Evolutionary conservation across 1,140 invertebrate species (phyloP), one percentile per base, ranked within the genome.

Genomic region (Globodera ellingtonae): DNA sequence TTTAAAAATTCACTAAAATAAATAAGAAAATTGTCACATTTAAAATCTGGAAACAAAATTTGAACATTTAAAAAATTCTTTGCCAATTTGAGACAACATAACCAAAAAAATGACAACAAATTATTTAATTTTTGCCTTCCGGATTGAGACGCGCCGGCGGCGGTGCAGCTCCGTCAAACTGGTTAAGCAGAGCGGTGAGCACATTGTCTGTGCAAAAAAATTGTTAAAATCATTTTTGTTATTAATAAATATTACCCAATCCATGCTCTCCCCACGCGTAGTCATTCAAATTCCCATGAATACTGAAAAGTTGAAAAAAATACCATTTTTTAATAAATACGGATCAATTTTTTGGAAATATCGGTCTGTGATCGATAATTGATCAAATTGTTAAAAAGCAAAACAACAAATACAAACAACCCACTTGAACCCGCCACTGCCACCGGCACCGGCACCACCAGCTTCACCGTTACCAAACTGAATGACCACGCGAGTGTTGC

Each of bases 211-310:
- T 15, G 18, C 10, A 13, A 62, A n/a, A 18, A 18, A 5, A 62
- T 6, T 18, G 18, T 6, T 18, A n/a, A 62, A 62, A 15, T 10
- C 10, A 4, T 18, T 10, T 1, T 6, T 62, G 10, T 18, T 62
- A 18, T n/a, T 13, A 10, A 52, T 52, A 7, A 7, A 52, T 52
- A 9, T n/a, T 62, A 62, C 56, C 77, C 21, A 79, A 44, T 21
- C 77, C 77, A 24, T 74, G 67, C 66, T 79, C 77, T 0, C 77
- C 77, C 66, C 65, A 79, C 7, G 77, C 77, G 66, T 79, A 79
- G 77, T 79, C 77, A 13, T 78, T 24, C n/a, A 79, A 50, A 50
- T 79, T 79, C 18, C 77, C 77, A 50, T 79, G 77, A 6, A 79
- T 35, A 67, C 48, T 77, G 70, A 13, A 62, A 62, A 52, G 0